Percentiles rank a stretch among this genome's conserved stretches.
Conservation (phyloP, 2,113 vertebrate species). For the Ptilonorhynchus violaceus region DNA sequence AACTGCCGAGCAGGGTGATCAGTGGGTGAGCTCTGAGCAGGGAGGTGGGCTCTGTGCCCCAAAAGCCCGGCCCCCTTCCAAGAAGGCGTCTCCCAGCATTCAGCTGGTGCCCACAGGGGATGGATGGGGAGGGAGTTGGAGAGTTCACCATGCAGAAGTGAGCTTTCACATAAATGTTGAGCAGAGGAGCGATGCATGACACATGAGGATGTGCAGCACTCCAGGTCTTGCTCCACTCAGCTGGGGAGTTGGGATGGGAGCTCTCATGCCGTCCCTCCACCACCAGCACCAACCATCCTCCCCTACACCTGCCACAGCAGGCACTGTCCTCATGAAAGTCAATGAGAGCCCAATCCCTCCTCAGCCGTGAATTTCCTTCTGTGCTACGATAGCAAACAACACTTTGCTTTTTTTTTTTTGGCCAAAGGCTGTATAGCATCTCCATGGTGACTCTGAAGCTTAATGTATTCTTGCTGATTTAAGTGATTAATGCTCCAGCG, state of each 20-base stretch:
- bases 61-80: background rate
- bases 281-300: background rate
- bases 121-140: background rate
- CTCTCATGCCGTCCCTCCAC: background rate
- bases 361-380: background rate
- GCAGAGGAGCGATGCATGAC: background rate
- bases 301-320: accelerated
- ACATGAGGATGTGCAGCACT: accelerated
- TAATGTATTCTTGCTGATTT: constrained; percentile 59
- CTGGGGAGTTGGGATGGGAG: background rate
- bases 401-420: background rate
- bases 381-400: background rate
- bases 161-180: background rate
- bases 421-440: constrained; percentile 17
- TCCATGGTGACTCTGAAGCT: constrained; percentile 58
- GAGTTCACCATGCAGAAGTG: background rate
- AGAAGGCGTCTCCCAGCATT: background rate
- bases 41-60: background rate
- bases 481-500: constrained; percentile 53
- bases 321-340: background rate
- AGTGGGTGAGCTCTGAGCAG: background rate
- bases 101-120: background rate
- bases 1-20: background rate
- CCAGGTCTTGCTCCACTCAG: background rate
- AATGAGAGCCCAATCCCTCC: background rate